Percentiles rank a stretch among this genome's conserved stretches.
These are phyloP conservation scores for Rhabdornis inornatus DNA, from an alignment of 2,113 vertebrate genomes.

Conservation along the genomic window DNA sequence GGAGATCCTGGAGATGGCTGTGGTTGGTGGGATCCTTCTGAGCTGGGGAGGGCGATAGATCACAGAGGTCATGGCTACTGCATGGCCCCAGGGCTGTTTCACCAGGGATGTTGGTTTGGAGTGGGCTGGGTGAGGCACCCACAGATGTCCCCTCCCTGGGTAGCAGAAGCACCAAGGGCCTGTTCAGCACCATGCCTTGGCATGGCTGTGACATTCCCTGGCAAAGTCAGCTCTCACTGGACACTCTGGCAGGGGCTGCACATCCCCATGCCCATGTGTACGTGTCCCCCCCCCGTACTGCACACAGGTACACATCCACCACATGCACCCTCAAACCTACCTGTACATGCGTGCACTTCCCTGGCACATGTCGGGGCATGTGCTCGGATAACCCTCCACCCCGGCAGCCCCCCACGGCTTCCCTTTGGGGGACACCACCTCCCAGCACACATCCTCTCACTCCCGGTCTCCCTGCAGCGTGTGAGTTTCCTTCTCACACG, in stretches of 20 bases:
- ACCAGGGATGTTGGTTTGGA: no score
- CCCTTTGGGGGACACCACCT: neutral
- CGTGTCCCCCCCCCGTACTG: fast-evolving
- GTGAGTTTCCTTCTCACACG: neutral
- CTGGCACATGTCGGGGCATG: fast-evolving
- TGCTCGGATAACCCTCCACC: fast-evolving
- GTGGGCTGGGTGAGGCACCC: neutral
- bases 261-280: neutral
- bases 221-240: neutral
- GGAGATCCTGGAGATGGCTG: neutral
- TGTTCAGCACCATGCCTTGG: neutral
- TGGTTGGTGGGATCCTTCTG: fast-evolving
- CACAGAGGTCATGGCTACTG: neutral
- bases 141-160: neutral
- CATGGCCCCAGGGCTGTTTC: neutral
- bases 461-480: neutral
- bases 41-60: neutral
- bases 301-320: fast-evolving
- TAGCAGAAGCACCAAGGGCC: neutral
- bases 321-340: neutral
- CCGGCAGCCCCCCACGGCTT: neutral
- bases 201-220: neutral
- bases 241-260: fast-evolving
- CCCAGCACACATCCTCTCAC: neutral
- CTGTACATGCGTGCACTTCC: fast-evolving